phyloP scores from a whole-genome alignment of 1,140 invertebrate genomes.

The Mycetomoellerius zeteki region DNA sequence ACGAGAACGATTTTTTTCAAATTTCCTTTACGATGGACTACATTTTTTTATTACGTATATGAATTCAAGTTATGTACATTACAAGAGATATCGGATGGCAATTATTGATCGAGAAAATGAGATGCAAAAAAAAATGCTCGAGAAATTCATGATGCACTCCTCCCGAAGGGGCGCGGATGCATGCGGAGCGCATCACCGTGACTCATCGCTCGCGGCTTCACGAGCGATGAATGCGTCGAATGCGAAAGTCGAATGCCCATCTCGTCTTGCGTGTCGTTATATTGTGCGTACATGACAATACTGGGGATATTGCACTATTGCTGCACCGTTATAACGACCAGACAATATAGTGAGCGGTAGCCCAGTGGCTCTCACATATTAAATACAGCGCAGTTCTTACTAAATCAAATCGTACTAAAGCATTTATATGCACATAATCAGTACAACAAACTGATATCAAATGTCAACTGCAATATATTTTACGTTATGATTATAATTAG shows the following conservation, averaged over 20 bases:
- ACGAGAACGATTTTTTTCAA: neutral
- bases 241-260: slow-evolving; percentile 61
- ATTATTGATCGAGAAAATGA: neutral
- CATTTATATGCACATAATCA: too few species aligned
- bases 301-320: slow-evolving; percentile 44
- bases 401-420: neutral
- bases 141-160: neutral
- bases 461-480: neutral
- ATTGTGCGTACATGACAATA: slow-evolving; percentile 42
- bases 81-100: neutral
- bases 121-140: neutral
- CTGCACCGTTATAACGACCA: slow-evolving; percentile 67
- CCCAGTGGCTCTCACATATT: slow-evolving; percentile 9
- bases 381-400: neutral
- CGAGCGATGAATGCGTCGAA: slow-evolving; percentile 25
- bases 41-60: neutral
- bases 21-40: neutral
- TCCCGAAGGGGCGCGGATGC: slow-evolving; percentile 20
- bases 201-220: slow-evolving; percentile 47
- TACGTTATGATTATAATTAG: neutral
- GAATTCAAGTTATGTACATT: neutral
- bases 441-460: neutral
- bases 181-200: slow-evolving; percentile 35
- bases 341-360: slow-evolving; percentile 21
- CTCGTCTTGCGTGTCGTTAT: slow-evolving; percentile 36